These are phyloP conservation scores for Drosophila monieri DNA, from an alignment of 2,888 invertebrate species.

Conservation along the genomic window DNA sequence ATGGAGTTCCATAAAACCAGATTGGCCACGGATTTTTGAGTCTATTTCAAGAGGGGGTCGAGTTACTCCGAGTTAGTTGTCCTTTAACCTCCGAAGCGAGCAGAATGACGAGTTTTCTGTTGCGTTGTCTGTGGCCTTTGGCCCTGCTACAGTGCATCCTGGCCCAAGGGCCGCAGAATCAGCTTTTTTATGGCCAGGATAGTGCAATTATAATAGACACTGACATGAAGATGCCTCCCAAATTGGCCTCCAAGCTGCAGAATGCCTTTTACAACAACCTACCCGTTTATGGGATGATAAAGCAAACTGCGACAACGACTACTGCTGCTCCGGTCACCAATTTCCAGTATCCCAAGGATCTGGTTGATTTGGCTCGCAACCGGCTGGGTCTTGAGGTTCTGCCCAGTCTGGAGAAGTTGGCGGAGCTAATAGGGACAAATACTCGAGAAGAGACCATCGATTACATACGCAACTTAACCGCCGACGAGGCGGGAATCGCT, in stretches of 20 bases:
- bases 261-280: slow-evolving; percentile 61
- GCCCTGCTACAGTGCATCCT: slow-evolving; percentile 53
- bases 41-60: slow-evolving; percentile 9
- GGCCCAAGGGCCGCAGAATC: slow-evolving; percentile 31
- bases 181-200: slow-evolving; percentile 66
- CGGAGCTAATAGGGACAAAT: slow-evolving; percentile 76
- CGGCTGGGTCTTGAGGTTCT: slow-evolving; percentile 76
- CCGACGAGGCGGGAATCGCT: slow-evolving; percentile 74
- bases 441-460: slow-evolving; percentile 70
- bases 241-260: slow-evolving; percentile 45
- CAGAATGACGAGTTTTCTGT: slow-evolving; percentile 41
- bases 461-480: slow-evolving; percentile 70
- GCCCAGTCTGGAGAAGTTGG: slow-evolving; percentile 74
- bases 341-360: slow-evolving; percentile 74
- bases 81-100: slow-evolving; percentile 50
- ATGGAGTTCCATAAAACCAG: slow-evolving; percentile 37
- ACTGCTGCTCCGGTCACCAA: slow-evolving; percentile 32
- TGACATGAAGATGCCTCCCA: slow-evolving; percentile 34
- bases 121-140: slow-evolving; percentile 43
- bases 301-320: slow-evolving; percentile 36
- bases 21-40: slow-evolving; percentile 8
- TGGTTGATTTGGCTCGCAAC: slow-evolving; percentile 72
- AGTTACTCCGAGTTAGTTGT: slow-evolving; percentile 48
- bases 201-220: slow-evolving; percentile 66
- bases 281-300: slow-evolving; percentile 66